These are phyloP conservation scores for Bucorvus abyssinicus DNA, from an alignment of 2,797 vertebrate genomes.

Conservation along the genomic window DNA sequence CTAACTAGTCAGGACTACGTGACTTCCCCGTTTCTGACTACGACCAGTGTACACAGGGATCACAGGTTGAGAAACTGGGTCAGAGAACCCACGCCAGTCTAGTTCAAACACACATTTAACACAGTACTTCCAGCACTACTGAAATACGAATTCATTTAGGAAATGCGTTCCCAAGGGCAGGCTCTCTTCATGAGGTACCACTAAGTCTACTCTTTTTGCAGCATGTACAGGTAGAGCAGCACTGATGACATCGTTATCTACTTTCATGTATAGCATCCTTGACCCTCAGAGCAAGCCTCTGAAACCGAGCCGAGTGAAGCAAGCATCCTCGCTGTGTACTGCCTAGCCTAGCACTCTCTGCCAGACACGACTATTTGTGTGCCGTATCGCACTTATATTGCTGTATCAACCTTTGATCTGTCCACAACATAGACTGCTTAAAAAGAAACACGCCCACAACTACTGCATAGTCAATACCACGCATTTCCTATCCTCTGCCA, in stretches of 20 bases:
- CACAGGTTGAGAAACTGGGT: not conserved
- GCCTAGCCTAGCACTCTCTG: not conserved
- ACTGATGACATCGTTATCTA: not conserved
- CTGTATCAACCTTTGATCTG: not conserved
- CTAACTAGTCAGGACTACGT: not conserved
- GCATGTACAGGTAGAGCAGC: not conserved
- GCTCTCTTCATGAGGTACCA: not conserved
- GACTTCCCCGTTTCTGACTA: not conserved
- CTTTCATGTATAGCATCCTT: not conserved
- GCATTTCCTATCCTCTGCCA: not conserved
- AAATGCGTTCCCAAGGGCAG: not conserved
- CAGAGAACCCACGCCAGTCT: not conserved
- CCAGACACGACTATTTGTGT: not conserved
- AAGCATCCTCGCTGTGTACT: not conserved
- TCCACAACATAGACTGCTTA: fast-evolving
- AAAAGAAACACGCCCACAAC: not conserved
- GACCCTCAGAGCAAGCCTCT: not conserved
- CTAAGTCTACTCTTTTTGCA: not conserved
- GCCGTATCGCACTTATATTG: not conserved
- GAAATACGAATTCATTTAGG: not conserved
- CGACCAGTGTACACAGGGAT: not conserved
- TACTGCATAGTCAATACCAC: not conserved
- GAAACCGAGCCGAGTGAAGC: not conserved
- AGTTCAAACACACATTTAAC: not conserved
- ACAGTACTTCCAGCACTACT: not conserved